Base-by-base conservation (phyloP, 2,797 vertebrate genomes). In the Scyliorhinus canicula region DNA sequence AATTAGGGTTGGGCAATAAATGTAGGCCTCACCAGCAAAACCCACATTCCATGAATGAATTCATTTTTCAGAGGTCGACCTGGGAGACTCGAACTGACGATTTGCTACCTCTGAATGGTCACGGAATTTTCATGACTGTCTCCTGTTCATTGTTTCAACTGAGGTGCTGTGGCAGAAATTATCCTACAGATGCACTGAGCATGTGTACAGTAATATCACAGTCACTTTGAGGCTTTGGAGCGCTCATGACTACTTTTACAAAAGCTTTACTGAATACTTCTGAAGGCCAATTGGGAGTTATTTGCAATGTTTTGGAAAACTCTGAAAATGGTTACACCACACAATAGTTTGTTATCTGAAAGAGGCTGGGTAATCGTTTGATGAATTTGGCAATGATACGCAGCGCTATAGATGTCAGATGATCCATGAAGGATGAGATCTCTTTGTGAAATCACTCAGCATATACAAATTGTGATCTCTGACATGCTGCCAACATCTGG, bases 341-440 rank as follows among this genome's bases (percentile, higher is more conserved):
- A 93, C 65, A 71, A 67, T 52, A 50, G 93, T 71, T 69, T 93
- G 67, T 69, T 93, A 93, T 67, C 93, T 67, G 65, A 93, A 69
- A 93, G 63, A 50, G 44, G 63, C 67, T 52, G 65, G 28, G 47
- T 40, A 9, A 74, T 74, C 44, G 31, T 69, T 94, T 71, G 93
- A 71, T 69, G 50, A 71, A 93, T 28, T 93, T 93, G 63, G 63
- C 65, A 93, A 50, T 47, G 44, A 52, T 50, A 6, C 71, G 40
- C 40, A 69, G 65, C 28, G 35, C 93, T 60, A 65, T 44, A 91
- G 60, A 91, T 91, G 88, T 91, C 52, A 93, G 67, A 93, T 50
- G 63, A 93, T 93, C 63, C 65, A 71, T 93, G 93, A 93, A 93
- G 93, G 63, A 93, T 93, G 65, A 93, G 93, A 93, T 69, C 63